Base-by-base conservation (phyloP, 2,113 vertebrate species). In the Lathamus discolor region DNA sequence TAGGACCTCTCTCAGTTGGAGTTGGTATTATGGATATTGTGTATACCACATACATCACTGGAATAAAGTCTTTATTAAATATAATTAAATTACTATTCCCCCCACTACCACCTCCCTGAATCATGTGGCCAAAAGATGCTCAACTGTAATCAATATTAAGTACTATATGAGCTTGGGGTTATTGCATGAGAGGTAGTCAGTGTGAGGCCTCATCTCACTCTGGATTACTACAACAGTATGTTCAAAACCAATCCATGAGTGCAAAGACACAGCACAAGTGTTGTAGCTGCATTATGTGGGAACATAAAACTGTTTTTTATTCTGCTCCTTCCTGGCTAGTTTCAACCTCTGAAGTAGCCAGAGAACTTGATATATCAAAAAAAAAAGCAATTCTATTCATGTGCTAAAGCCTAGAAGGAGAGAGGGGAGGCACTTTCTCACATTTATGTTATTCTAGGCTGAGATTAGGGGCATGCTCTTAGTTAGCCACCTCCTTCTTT, bases 161-260 rank as follows among this genome's bases (percentile, higher is more conserved):
- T 85, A 73, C 39, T 87, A 44, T 72, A 83, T 39, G 51, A 85
- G 79, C 52, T 74, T 91, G 77, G 7, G 24, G 72, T 94, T 85
- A 92, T 86, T 93, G 72, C 91, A 59, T 54, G 59, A 96, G 95
- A 97, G 86, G 95, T 94, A 95, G 87, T 94, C 74, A 64, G 72
- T 37, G 17, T 63, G 93, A 87, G 83, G 86, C 78, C 69, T 83
- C 69, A 35, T 55, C 82, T 86, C 86, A 43, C 52, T 85, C 83
- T 43, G 67, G 31, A 62, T 83, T 68, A 86, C 73, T 69, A 64
- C 70, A 88, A 52, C 72, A 48, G 22, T 13, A 59, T 6, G 16
- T 72, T 88, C 76, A 76, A 75, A 93, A 51, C 72, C 86, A 88
- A 67, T 3, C 24, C 33, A 62, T 0, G 1, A 90, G 23, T 57